Evolutionary conservation across 2,888 invertebrate genomes (phyloP).

Genomic region (Diogma glabrata): DNA sequence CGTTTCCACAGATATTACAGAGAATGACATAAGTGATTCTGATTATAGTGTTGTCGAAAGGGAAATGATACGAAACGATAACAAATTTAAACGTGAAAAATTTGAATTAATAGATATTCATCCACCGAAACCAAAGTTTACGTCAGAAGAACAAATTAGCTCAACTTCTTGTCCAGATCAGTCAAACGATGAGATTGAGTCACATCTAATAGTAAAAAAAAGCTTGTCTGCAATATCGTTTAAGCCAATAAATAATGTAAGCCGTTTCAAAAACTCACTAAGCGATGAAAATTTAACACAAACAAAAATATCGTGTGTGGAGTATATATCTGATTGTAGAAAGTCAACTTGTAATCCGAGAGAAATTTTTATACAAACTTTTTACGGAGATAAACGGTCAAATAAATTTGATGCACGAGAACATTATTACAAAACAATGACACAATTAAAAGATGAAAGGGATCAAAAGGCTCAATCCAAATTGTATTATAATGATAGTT

Average conservation of each 20-base stretch:
- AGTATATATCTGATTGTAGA: neutral
- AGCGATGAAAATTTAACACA: conserved; percentile 1
- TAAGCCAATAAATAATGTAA: neutral
- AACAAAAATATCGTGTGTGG: too few species aligned
- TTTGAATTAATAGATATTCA: conserved; percentile 1
- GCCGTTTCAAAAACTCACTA: conserved; percentile 1
- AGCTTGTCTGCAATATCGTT: neutral
- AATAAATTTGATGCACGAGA: conserved; percentile 3
- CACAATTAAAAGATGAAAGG: neutral
- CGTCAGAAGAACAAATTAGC: neutral
- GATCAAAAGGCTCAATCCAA: neutral
- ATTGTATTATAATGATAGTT: neutral
- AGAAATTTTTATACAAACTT: conserved; percentile 2
- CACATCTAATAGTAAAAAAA: neutral
- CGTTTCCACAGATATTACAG: neutral
- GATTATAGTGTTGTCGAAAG: neutral
- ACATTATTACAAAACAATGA: conserved; percentile 7
- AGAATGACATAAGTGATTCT: neutral
- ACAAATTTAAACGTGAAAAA: neutral
- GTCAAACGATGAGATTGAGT: too few species aligned
- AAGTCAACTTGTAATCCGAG: neutral
- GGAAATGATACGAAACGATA: neutral
- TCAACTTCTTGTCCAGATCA: neutral
- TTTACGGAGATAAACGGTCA: neutral
- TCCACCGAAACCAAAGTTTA: conserved; percentile 4